Conservation (phyloP, 1,140 invertebrate genomes). For the Saccostrea cuccullata region DNA sequence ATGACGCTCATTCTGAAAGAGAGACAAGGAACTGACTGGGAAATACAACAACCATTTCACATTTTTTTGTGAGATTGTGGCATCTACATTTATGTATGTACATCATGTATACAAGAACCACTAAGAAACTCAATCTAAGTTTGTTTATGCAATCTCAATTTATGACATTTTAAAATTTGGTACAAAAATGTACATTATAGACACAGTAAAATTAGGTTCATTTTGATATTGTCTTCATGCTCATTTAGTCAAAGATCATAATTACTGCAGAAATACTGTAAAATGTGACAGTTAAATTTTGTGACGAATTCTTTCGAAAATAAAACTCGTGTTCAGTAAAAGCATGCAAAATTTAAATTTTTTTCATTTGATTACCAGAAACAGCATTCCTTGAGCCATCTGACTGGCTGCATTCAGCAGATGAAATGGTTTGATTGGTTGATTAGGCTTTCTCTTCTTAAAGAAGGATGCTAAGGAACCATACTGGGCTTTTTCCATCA, state of each 20-base stretch:
- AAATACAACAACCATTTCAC: too few relatives aligned
- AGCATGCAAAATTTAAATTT: not conserved
- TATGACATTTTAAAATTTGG: too few relatives aligned
- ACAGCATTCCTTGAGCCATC: conserved; percentile 48
- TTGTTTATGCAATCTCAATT: too few relatives aligned
- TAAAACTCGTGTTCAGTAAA: not conserved
- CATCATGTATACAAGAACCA: too few relatives aligned
- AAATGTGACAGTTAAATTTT: not conserved
- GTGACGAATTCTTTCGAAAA: not conserved
- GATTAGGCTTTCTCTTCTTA: not conserved
- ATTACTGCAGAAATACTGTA: too few relatives aligned
- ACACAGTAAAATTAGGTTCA: too few relatives aligned
- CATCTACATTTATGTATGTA: too few relatives aligned
- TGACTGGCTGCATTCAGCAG: conserved; percentile 46
- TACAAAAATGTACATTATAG: too few relatives aligned
- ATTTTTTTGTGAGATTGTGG: too few relatives aligned
- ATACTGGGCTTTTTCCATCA: conserved; percentile 50
- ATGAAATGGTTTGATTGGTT: conserved; percentile 47
- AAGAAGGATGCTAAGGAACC: conserved; percentile 52
- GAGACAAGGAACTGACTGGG: not conserved
- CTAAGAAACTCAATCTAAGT: too few relatives aligned
- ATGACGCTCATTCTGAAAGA: conserved; percentile 45
- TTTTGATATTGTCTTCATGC: too few relatives aligned
- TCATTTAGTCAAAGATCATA: too few relatives aligned
- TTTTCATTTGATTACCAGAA: conserved; percentile 25